Evolutionary conservation across 2,797 vertebrate species (phyloP).

Genomic region (Mus caroli): DNA sequence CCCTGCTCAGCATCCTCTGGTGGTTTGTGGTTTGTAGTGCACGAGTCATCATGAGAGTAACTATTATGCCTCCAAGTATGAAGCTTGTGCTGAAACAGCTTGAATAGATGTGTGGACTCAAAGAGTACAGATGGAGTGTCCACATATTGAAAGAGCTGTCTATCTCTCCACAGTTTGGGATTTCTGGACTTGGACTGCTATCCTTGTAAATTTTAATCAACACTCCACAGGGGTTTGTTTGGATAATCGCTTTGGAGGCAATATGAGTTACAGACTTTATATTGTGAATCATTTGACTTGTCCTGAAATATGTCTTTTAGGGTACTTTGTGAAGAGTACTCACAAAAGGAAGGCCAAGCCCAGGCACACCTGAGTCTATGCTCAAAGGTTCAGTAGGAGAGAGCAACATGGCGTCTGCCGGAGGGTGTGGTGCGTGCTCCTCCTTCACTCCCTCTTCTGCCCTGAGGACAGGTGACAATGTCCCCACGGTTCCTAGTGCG

Average conservation of each 20-base stretch:
- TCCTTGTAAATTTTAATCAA: background rate
- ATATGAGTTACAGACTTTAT: background rate
- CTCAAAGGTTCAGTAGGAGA: background rate
- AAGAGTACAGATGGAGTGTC: too few species aligned
- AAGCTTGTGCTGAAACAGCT: rapidly evolving
- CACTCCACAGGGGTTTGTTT: background rate
- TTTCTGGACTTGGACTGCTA: background rate
- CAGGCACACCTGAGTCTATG: background rate
- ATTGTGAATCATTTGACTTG: too few species aligned
- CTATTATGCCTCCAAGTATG: background rate
- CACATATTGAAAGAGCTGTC: background rate
- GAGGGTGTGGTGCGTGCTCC: too few species aligned
- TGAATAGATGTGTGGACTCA: rapidly evolving
- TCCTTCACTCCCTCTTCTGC: background rate
- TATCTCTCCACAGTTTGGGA: rapidly evolving
- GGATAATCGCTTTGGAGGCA: background rate
- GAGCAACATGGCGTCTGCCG: background rate
- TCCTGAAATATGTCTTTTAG: background rate
- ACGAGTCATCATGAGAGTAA: background rate
- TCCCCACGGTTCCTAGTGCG: background rate
- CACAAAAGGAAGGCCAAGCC: too few species aligned
- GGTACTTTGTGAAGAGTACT: background rate
- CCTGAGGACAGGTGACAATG: background rate
- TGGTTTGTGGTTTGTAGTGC: background rate
- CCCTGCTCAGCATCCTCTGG: rapidly evolving